Evolutionary conservation across 2,888 invertebrate genomes (phyloP).

Genomic region (Altica lythri): DNA sequence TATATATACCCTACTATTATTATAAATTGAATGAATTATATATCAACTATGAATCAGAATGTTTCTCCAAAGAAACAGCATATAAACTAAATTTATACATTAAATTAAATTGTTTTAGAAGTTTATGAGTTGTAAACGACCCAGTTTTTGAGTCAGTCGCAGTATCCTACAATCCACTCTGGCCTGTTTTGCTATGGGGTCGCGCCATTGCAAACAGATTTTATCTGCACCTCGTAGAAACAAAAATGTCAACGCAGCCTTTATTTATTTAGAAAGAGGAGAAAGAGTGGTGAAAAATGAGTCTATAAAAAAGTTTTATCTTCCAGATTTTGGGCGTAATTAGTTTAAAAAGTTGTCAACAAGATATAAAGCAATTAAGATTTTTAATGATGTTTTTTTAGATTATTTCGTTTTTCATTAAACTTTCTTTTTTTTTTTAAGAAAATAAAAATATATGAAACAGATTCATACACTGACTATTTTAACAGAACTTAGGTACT

Average conservation of each 20-base stretch:
- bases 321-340: neutral
- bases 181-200: no score
- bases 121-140: slow-evolving; percentile 50
- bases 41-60: no score
- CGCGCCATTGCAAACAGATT: slow-evolving; percentile 2
- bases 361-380: neutral
- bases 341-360: slow-evolving; percentile 2
- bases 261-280: slow-evolving; percentile 6
- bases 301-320: slow-evolving; percentile 8
- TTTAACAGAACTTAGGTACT: no score
- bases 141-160: slow-evolving; percentile 8
- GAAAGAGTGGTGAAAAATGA: slow-evolving; percentile 8
- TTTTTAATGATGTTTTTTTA: neutral
- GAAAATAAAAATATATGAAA: no score
- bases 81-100: slow-evolving; percentile 38
- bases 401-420: no score
- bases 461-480: no score
- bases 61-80: slow-evolving; percentile 30
- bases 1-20: no score
- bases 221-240: slow-evolving; percentile 14
- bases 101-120: slow-evolving; percentile 48
- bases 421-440: no score
- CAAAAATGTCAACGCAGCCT: slow-evolving; percentile 11
- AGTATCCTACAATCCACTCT: neutral
- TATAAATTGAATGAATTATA: no score